Conservation (phyloP, 2,113 vertebrate genomes). For the Lepisosteus oculatus region DNA sequence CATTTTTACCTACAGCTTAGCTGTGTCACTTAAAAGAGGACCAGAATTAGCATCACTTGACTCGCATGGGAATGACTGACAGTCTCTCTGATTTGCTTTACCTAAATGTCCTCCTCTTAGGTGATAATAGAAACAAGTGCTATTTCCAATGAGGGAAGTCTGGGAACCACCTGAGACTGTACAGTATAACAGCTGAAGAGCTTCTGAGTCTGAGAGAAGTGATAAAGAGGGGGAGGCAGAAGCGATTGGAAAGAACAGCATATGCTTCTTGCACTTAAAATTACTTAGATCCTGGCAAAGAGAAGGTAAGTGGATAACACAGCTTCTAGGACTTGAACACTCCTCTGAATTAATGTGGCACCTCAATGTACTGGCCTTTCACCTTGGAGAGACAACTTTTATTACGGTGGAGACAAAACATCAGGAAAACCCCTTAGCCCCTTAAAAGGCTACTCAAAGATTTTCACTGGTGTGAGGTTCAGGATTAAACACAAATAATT, state of each 20-base stretch:
- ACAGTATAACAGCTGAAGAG: neutral
- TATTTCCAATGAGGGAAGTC: neutral
- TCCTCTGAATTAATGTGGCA: neutral
- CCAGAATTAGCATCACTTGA: neutral
- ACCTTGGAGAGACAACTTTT: neutral
- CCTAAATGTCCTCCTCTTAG: neutral
- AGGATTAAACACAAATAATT: too few species aligned
- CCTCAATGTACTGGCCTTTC: neutral
- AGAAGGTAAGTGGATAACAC: neutral
- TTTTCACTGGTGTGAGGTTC: too few species aligned
- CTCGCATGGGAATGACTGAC: neutral
- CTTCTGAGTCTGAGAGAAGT: neutral
- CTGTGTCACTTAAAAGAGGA: constrained; percentile 1
- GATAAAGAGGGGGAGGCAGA: neutral
- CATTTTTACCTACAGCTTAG: neutral
- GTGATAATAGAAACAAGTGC: neutral
- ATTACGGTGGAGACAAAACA: neutral
- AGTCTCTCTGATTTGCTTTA: constrained; percentile 4
- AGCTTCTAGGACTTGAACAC: neutral
- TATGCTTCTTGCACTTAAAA: neutral
- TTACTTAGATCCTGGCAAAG: neutral
- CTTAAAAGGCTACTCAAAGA: too few species aligned
- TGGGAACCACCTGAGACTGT: neutral
- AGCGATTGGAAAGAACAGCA: neutral
- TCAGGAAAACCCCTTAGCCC: too few species aligned